Conservation (phyloP, 2,888 invertebrate species). For the Prosapia bicincta region DNA sequence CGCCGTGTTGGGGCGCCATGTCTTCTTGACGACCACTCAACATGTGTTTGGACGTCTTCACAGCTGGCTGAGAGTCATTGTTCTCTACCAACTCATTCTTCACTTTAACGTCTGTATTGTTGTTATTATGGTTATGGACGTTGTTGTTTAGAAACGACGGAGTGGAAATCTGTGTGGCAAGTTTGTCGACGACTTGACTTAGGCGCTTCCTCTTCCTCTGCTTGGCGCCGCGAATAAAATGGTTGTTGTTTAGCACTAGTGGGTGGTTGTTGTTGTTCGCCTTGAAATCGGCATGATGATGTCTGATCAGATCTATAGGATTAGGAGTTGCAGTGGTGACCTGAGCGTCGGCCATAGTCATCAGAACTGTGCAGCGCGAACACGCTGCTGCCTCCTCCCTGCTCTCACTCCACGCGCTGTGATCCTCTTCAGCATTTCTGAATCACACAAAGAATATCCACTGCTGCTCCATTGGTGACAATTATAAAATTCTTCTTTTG, state of each 20-base stretch:
- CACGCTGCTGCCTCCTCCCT: constrained; percentile 38
- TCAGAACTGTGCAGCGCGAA: constrained; percentile 58
- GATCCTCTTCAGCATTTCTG: neutral
- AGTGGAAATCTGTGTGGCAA: constrained; percentile 49
- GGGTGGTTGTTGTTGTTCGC: constrained; percentile 58
- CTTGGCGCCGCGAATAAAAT: constrained; percentile 56
- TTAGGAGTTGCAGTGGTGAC: constrained; percentile 35
- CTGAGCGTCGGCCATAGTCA: constrained; percentile 65
- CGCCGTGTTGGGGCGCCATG: constrained; percentile 42
- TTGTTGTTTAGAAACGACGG: constrained; percentile 49
- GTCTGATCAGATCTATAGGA: constrained; percentile 31
- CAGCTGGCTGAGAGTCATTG: constrained; percentile 36
- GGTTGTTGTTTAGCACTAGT: constrained; percentile 58
- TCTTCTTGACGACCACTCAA: constrained; percentile 37
- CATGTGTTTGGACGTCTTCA: constrained; percentile 45
- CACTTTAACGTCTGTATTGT: constrained; percentile 44
- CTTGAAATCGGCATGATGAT: constrained; percentile 36
- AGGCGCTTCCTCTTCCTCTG: constrained; percentile 74
- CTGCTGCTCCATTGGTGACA: neutral
- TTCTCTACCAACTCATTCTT: constrained; percentile 39
- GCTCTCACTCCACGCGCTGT: neutral
- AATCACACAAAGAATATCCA: neutral
- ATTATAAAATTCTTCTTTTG: neutral
- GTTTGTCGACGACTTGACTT: constrained; percentile 75
- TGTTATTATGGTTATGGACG: constrained; percentile 47